Evolutionary conservation across 2,113 vertebrate genomes (phyloP).

Genomic region (Erythrolamprus reginae): DNA sequence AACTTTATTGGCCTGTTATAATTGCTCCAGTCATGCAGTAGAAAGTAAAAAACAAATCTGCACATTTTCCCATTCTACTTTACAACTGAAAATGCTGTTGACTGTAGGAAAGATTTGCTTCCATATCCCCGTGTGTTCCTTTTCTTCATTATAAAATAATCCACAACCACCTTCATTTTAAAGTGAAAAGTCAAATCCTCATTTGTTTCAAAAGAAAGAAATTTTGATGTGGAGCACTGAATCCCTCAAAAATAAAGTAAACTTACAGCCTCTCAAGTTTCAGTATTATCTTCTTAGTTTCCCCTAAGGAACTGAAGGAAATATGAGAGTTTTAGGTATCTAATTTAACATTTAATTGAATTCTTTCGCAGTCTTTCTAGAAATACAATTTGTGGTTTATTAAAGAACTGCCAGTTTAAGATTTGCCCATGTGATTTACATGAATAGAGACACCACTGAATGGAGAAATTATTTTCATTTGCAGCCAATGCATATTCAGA

Average conservation of each 20-base stretch:
- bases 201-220: constrained; percentile 60
- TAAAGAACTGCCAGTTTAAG: constrained; percentile 62
- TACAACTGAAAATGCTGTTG: neutral
- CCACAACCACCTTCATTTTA: constrained; percentile 20
- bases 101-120: neutral
- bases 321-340: constrained; percentile 64
- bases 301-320: constrained; percentile 68
- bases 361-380: constrained; percentile 57
- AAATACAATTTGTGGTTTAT: constrained; percentile 57
- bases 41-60: neutral
- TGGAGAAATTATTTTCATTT: constrained; percentile 59
- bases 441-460: constrained; percentile 38
- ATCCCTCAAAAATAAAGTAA: constrained; percentile 39
- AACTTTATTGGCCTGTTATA: neutral
- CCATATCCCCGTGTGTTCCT: neutral
- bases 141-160: constrained; percentile 23
- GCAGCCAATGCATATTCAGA: constrained; percentile 42
- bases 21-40: neutral
- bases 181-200: constrained; percentile 52
- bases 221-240: constrained; percentile 35
- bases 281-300: constrained; percentile 66
- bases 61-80: neutral
- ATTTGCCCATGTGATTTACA: constrained; percentile 60
- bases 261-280: constrained; percentile 63
- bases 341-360: constrained; percentile 74